Percentiles rank a stretch among this genome's conserved stretches.
phyloP scores from a whole-genome alignment of 2,113 vertebrate genomes.

The Gorsachius goisagi region DNA sequence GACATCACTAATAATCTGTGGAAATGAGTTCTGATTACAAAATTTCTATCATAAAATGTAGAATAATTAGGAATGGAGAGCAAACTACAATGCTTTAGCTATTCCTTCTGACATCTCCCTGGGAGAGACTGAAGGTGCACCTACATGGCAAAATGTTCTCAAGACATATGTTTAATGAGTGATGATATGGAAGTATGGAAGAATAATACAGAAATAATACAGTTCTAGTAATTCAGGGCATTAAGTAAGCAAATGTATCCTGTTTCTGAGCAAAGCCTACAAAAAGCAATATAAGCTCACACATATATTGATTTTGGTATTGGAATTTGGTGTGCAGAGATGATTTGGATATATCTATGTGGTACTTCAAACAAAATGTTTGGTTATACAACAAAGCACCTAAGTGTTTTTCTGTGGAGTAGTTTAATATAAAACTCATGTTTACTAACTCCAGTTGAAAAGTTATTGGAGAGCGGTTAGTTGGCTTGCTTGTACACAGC shows the following conservation, averaged over 20 bases:
- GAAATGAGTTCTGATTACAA: background rate
- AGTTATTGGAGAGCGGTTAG: background rate
- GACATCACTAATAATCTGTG: background rate
- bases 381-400: background rate
- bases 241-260: background rate
- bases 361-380: background rate
- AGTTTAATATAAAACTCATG: background rate
- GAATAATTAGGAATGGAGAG: background rate
- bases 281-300: background rate
- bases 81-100: background rate
- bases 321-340: background rate
- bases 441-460: background rate
- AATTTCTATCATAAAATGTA: background rate
- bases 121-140: background rate
- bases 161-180: fast-evolving
- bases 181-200: background rate
- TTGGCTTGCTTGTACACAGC: background rate
- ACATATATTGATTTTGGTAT: background rate
- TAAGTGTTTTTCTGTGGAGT: background rate
- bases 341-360: background rate
- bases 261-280: background rate
- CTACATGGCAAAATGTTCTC: background rate
- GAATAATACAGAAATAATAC: background rate
- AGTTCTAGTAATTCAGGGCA: background rate
- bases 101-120: background rate